Base-by-base conservation (phyloP, 2,888 invertebrate species). In the Creontiades dilutus region DNA sequence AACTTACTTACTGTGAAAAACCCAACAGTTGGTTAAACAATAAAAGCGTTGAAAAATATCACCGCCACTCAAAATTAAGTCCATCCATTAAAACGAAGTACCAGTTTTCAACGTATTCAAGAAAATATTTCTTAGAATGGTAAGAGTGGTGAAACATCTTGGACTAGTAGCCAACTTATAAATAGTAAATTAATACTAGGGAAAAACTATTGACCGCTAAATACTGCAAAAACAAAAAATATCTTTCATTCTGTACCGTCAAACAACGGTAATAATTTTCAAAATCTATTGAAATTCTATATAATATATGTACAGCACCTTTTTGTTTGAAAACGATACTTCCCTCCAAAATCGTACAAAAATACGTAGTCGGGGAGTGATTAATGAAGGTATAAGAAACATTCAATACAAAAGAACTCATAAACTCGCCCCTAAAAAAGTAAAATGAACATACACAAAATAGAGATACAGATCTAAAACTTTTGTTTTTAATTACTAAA, bases 101-200 rank as follows among this genome's bases (percentile, higher is more conserved):
- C 2, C n/a, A 61, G n/a, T 61, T 4, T 61, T 19, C 19, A 61
- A 9, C 19, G 4, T 1, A 61, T 3, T 61, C 16, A 61, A 61
- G 19, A 61, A 19, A 61, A 19, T 9, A 61, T 19, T 61, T 61
- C 9, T 61, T 9, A n/a, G 68, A 68, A 68, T 68, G 68, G 68
- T 23, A 23, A 68, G 68, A 68, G 68, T 68, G 68, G 68, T 19
- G 68, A 68, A 68, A 68, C 19, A 27, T 68, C 23, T 23, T 23
- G 68, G 68, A 68, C 68, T 68, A 68, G 68, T 68, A 23, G 68
- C 68, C 68, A 68, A 68, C 68, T 68, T 68, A 68, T 52, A 68
- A 12, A 23, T 9, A 68, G 27, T 68, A 68, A 68, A 68, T 68
- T 27, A 68, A 23, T 23, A 0, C 68, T 68, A 68, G 68, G 68